phyloP scores from a whole-genome alignment of 2,888 invertebrate genomes.

The Erebia aethiops region DNA sequence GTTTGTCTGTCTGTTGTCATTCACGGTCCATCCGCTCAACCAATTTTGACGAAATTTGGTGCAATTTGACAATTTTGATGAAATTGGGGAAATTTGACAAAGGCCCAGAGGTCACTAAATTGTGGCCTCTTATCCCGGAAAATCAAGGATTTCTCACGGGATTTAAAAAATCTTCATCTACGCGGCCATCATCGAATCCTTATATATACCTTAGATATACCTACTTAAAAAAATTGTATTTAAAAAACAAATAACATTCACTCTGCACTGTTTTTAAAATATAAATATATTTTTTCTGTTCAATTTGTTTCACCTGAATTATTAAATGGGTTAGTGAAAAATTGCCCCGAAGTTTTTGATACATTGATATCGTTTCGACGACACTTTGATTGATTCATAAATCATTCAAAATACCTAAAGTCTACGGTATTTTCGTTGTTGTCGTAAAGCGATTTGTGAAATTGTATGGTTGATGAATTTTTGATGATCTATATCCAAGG shows the following conservation, averaged over 20 bases:
- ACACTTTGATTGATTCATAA: conserved; percentile 23
- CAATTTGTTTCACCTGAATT: conserved; percentile 19
- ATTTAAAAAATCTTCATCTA: no score
- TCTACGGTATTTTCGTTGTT: conserved; percentile 4
- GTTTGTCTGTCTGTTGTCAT: no score
- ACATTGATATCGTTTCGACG: conserved; percentile 17
- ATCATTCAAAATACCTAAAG: conserved; percentile 14
- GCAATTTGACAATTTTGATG: no score
- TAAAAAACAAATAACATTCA: conserved; percentile 1
- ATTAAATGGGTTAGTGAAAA: conserved; percentile 22
- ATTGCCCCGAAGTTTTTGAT: conserved; percentile 19
- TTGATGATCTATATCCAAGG: background rate
- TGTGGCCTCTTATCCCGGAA: no score
- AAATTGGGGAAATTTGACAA: no score
- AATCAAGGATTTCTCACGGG: no score
- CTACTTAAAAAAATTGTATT: background rate
- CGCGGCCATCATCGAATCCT: no score
- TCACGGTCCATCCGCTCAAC: no score
- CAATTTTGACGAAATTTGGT: no score
- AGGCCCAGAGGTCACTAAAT: no score
- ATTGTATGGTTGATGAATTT: background rate
- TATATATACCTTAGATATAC: no score
- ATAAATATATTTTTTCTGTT: conserved; percentile 9
- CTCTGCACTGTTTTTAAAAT: conserved; percentile 8
- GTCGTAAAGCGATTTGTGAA: background rate